phyloP scores from a whole-genome alignment of 2,113 vertebrate genomes.

The Anhinga anhinga region DNA sequence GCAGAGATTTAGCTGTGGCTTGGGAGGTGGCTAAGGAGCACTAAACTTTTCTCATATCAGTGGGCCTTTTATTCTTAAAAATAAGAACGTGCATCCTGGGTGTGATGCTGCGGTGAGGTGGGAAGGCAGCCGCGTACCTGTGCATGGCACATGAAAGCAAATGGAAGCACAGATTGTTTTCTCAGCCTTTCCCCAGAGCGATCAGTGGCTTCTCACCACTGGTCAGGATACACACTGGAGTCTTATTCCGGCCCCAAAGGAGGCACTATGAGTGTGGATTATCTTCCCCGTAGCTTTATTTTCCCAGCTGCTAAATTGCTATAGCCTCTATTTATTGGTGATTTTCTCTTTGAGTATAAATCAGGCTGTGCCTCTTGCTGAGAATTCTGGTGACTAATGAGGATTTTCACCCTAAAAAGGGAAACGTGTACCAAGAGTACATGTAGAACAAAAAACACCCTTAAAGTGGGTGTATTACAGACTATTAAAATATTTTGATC shows the following conservation, averaged over 20 bases:
- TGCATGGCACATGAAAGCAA: accelerated
- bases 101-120: background rate
- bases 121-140: accelerated
- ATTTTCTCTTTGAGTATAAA: background rate
- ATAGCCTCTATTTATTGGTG: accelerated
- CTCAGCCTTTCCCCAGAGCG: background rate
- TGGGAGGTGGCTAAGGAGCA: background rate
- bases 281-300: background rate
- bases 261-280: background rate
- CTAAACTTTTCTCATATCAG: background rate
- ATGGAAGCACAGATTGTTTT: accelerated
- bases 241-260: background rate
- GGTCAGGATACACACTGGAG: accelerated
- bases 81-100: accelerated
- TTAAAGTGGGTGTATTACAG: too few relatives aligned
- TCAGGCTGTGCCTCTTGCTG: background rate
- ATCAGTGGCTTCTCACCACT: too few relatives aligned
- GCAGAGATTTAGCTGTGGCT: background rate
- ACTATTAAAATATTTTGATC: background rate
- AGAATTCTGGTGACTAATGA: background rate
- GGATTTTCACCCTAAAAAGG: background rate
- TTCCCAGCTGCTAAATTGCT: background rate
- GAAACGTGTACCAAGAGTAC: accelerated
- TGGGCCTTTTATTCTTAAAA: background rate
- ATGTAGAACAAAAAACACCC: background rate